Evolutionary conservation across 2,888 invertebrate genomes (phyloP), one percentile per base, ranked within the genome.

Genomic region (Helobdella robusta): DNA sequence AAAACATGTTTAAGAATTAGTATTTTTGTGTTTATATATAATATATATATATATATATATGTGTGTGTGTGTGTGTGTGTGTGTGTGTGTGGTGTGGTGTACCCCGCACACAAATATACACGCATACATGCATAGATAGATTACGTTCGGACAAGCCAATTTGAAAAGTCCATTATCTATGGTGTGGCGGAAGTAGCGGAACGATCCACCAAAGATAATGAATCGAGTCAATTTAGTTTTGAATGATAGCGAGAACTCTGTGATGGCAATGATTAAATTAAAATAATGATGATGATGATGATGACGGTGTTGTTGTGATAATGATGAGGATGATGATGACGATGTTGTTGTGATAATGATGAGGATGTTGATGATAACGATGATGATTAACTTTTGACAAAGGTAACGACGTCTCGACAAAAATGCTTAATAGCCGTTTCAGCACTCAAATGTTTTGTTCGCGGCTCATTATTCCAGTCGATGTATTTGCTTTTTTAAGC

Each of bases 181-280:
- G 56, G n/a, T 30, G 28, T 5, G 30, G 28, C 20, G 25, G 56
- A 28, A 56, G 44, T 40, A n/a, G n/a, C 11, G 11, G 44, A 56
- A 18, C 56, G 25, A 56, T 3, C 3, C 28, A 56, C 25, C 56
- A 25, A 56, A 28, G 56, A 56, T 56, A 56, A 56, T 56, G 56
- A 56, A 56, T 28, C 56, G 56, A 56, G 56, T 56, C 56, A 56
- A 56, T 56, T 56, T 56, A 56, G 25, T 56, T 56, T 56, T 56
- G 56, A 56, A 56, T 56, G 28, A 56, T 56, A 32, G 56, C n/a
- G n/a, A n/a, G n/a, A n/a, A n/a, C n/a, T n/a, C n/a, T n/a, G n/a
- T n/a, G n/a, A n/a, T n/a, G n/a, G n/a, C 23, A 20, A 48, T 23
- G 23, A 48, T 20, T 48, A 8, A 48, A 48, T 20, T 48, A 8